These are phyloP conservation scores for Trematomus loennbergii DNA, from an alignment of 2,113 vertebrate genomes.

Conservation along the genomic window DNA sequence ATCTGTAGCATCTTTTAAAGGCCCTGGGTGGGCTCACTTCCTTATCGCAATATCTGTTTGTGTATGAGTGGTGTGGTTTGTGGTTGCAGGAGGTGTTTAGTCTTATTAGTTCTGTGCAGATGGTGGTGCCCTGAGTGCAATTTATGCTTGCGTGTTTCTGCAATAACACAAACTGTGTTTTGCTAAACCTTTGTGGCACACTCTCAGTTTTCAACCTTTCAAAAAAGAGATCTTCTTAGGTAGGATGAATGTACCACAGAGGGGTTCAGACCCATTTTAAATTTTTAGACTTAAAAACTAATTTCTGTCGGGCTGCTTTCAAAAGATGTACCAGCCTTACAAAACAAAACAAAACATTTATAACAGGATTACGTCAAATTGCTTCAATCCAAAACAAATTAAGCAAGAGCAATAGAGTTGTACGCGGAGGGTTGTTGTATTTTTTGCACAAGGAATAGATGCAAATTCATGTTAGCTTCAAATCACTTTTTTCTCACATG, in stretches of 20 bases:
- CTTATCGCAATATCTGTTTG: conserved; percentile 64
- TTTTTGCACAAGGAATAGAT: not conserved
- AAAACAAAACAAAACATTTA: not conserved
- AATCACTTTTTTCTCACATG: not conserved
- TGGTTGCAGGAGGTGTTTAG: conserved; percentile 58
- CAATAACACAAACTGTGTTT: not conserved
- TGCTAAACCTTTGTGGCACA: not conserved
- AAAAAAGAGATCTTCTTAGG: not conserved
- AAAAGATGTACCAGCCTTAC: not conserved
- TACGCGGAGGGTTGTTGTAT: not conserved
- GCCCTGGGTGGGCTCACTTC: conserved; percentile 70
- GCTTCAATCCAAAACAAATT: not conserved
- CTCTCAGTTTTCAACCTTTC: conserved; percentile 12
- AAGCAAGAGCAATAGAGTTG: not conserved
- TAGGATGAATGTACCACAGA: not conserved
- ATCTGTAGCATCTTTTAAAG: conserved; percentile 66
- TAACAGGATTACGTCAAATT: not conserved
- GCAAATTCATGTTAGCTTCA: not conserved
- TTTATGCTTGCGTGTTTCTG: conserved; percentile 20
- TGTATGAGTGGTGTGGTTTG: conserved; percentile 60
- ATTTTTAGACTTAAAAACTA: not conserved
- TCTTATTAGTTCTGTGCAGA: conserved; percentile 43
- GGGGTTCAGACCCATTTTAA: not conserved
- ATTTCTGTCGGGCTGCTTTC: not conserved
- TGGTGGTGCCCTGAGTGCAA: conserved; percentile 15